phyloP scores from a whole-genome alignment of 2,888 invertebrate genomes.

The Gnatocerus cornutus region DNA sequence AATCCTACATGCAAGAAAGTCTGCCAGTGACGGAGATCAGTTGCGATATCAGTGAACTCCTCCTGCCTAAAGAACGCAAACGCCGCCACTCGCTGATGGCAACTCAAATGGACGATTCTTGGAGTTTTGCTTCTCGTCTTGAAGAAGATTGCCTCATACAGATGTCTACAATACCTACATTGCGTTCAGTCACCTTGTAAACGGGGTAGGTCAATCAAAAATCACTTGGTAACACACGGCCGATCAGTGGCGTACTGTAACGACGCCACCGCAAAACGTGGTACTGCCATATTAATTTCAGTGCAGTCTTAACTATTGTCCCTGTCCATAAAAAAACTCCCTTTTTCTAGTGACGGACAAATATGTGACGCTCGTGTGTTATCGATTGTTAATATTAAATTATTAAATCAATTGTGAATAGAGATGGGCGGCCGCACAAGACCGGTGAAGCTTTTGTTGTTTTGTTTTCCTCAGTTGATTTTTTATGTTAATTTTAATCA shows the following conservation, averaged over 20 bases:
- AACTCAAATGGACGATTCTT: conserved; percentile 53
- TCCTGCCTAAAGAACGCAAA: conserved; percentile 72
- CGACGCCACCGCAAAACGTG: conserved; percentile 35
- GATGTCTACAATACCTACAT: conserved; percentile 65
- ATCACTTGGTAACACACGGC: conserved; percentile 48
- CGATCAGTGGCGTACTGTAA: conserved; percentile 23
- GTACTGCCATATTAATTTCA: conserved; percentile 70
- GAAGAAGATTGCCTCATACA: conserved; percentile 67
- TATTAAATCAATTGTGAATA: conserved; percentile 46
- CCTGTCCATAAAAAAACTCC: conserved; percentile 14
- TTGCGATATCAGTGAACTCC: conserved; percentile 62
- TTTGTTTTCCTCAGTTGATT: conserved; percentile 27
- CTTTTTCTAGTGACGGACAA: conserved; percentile 29
- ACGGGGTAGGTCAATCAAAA: conserved; percentile 44
- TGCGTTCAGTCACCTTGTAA: conserved; percentile 68
- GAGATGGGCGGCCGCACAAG: conserved; percentile 36
- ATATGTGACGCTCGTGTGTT: conserved; percentile 39
- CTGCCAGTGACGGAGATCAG: conserved; percentile 60
- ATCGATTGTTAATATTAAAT: conserved; percentile 32
- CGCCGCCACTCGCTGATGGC: conserved; percentile 72
- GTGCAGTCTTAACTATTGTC: conserved; percentile 61
- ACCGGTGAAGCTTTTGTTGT: conserved; percentile 15
- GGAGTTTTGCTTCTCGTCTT: conserved; percentile 73
- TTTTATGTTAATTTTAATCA: conserved; percentile 23
- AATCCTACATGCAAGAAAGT: conserved; percentile 70